Evolutionary conservation across 2,113 vertebrate species (phyloP).

Genomic region (Glaucomys volans): DNA sequence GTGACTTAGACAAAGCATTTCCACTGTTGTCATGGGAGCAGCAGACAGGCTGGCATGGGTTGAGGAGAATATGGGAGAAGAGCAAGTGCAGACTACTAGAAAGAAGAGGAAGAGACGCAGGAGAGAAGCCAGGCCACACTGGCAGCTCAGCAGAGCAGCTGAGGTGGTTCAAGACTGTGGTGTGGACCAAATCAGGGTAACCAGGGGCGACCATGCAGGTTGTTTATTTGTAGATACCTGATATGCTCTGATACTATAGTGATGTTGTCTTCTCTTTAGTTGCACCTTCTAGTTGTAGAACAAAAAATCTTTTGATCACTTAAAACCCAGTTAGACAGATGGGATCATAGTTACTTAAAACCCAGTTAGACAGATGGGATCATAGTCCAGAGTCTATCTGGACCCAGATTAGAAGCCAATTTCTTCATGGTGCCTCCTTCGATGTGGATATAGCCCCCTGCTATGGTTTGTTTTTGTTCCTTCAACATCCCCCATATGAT

Average conservation of each 20-base stretch:
- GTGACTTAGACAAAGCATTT: background rate
- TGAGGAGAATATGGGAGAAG: background rate
- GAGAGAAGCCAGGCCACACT: fast-evolving
- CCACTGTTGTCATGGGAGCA: background rate
- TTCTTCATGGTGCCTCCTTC: background rate
- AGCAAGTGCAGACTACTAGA: no score
- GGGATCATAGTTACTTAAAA: background rate
- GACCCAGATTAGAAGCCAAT: background rate
- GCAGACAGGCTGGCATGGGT: fast-evolving
- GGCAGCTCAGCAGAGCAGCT: background rate
- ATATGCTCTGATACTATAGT: background rate
- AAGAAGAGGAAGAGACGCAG: background rate
- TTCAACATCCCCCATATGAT: no score
- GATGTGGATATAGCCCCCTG: background rate
- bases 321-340: background rate
- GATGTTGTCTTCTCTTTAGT: background rate
- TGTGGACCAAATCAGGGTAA: no score
- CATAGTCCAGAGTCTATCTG: background rate
- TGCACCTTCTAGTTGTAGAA: background rate
- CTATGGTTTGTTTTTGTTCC: background rate
- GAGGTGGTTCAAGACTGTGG: background rate
- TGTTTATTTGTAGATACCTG: background rate
- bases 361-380: background rate
- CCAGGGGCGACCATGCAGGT: fast-evolving
- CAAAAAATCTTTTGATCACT: background rate